phyloP scores from a whole-genome alignment of 2,888 invertebrate species.

The Drosophila anceps region DNA sequence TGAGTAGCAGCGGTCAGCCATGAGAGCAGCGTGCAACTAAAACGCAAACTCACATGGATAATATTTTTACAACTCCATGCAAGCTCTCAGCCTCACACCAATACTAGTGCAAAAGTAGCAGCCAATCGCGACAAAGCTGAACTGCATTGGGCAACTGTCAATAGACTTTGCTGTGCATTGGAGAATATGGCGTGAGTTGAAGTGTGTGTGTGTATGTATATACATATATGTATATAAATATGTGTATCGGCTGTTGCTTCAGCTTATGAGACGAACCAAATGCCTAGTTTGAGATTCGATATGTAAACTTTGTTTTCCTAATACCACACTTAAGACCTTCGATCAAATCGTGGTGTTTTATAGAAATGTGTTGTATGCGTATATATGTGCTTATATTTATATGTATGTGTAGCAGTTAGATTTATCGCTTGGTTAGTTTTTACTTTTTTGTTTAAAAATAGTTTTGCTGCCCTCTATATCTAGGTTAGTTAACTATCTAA shows the following conservation, averaged over 20 bases:
- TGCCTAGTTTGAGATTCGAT: not conserved
- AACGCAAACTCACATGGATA: not conserved
- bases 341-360: not conserved
- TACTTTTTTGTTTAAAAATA: not conserved
- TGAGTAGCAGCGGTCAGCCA: not conserved
- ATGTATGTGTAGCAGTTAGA: too few relatives aligned
- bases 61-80: not conserved
- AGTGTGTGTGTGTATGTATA: not conserved
- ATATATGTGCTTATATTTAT: too few relatives aligned
- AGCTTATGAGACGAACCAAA: too few relatives aligned
- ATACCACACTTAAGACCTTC: not conserved
- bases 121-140: not conserved
- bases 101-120: not conserved
- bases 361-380: too few relatives aligned
- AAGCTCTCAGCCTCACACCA: not conserved
- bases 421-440: not conserved
- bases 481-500: not conserved
- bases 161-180: not conserved
- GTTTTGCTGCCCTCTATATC: not conserved
- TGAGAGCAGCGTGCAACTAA: not conserved
- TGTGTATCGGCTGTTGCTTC: too few relatives aligned
- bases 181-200: too few relatives aligned
- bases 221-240: not conserved
- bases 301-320: not conserved
- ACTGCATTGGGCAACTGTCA: not conserved